These are phyloP conservation scores for Rachycentron canadum DNA, from an alignment of 2,797 vertebrate genomes.

Conservation along the genomic window DNA sequence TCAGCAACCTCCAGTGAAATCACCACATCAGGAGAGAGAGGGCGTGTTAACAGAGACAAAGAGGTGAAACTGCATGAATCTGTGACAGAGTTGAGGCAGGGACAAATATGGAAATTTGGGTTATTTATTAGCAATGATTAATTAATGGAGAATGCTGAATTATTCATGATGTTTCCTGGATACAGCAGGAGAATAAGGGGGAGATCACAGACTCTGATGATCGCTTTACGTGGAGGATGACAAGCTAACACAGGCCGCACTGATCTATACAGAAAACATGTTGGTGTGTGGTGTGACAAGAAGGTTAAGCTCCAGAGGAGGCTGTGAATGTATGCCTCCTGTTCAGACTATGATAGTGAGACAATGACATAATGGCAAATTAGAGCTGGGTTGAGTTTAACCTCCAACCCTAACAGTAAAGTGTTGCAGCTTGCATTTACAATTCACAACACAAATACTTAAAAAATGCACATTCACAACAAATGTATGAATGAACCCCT, in stretches of 20 bases:
- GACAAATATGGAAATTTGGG: background rate
- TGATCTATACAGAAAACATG: background rate
- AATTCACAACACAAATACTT: background rate
- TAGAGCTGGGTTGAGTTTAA: background rate
- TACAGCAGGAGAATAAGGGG: background rate
- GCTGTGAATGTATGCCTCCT: background rate
- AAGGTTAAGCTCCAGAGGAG: background rate
- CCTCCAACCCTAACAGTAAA: background rate
- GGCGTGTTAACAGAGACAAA: background rate
- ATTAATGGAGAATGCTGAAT: slow-evolving; percentile 24
- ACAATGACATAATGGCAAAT: slow-evolving; percentile 24
- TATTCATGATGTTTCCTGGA: slow-evolving; percentile 23
- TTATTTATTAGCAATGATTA: slow-evolving; percentile 8
- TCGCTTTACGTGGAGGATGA: background rate
- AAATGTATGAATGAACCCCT: too few relatives aligned
- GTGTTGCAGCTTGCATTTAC: too few relatives aligned
- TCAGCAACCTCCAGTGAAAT: slow-evolving; percentile 35
- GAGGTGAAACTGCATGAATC: background rate
- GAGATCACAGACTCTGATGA: background rate
- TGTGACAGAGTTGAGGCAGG: slow-evolving; percentile 8
- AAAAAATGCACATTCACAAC: background rate
- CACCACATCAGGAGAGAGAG: background rate
- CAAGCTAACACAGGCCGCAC: background rate
- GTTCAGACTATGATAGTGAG: background rate
- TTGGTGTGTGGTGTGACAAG: background rate